Percentiles rank a stretch among this genome's conserved stretches.
Conservation (phyloP, 2,113 vertebrate genomes). For the Sorex fumeus region DNA sequence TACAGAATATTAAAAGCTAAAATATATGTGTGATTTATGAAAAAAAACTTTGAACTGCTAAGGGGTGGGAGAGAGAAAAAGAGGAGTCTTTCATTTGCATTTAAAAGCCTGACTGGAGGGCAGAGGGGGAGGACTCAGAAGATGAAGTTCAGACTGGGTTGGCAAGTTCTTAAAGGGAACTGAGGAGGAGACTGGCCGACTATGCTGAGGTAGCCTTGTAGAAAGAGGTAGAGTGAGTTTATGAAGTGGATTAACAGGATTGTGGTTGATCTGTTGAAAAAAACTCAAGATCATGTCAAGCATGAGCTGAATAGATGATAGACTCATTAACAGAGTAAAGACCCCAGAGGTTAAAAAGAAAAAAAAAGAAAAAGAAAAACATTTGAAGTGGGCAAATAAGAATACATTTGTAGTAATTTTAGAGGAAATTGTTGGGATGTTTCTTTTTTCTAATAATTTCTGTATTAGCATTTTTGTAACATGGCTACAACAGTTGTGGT, state of each 20-base stretch:
- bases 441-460: no score
- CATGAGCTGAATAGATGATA: background rate
- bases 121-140: background rate
- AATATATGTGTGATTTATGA: no score
- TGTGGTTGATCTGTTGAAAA: background rate
- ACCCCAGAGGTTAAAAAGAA: background rate
- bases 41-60: no score
- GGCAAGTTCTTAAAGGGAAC: background rate
- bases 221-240: background rate
- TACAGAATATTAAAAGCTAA: no score
- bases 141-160: background rate
- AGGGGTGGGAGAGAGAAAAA: background rate
- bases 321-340: background rate
- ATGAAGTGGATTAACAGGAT: background rate
- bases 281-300: background rate
- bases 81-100: background rate
- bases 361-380: background rate
- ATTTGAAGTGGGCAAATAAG: background rate
- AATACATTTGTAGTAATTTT: background rate
- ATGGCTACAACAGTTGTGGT: no score
- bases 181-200: background rate
- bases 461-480: no score
- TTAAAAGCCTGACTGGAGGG: background rate
- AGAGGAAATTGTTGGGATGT: background rate
- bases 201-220: background rate